A percentile compares a stretch with the other conserved stretches of the same genome.
Conservation (phyloP, 2,113 vertebrate species). For the Archocentrus centrarchus region DNA sequence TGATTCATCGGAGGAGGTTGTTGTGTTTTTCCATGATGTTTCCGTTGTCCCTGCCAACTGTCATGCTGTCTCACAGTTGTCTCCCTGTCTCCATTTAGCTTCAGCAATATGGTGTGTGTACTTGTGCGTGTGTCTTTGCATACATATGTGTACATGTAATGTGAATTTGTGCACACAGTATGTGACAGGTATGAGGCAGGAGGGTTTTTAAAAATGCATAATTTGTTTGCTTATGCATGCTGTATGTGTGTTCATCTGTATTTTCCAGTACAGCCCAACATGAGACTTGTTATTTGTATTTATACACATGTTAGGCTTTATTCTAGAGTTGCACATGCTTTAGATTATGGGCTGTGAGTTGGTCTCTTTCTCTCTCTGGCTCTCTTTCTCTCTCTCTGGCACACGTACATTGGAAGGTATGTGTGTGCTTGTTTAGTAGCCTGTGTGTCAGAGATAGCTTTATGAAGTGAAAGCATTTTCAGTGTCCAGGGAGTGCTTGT, state of each 20-base stretch:
- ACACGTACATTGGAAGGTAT: constrained; percentile 9
- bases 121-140: constrained; percentile 13
- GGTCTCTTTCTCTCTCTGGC: background rate
- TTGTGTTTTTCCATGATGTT: constrained; percentile 67
- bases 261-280: background rate
- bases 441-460: constrained; percentile 58
- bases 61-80: constrained; percentile 71
- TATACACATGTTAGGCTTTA: constrained; percentile 21
- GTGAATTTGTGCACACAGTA: constrained; percentile 12
- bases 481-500: constrained; percentile 58
- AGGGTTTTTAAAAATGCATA: constrained; percentile 9
- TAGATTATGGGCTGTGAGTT: constrained; percentile 31
- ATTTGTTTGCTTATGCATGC: background rate
- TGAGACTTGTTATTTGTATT: constrained; percentile 9
- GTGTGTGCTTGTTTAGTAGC: constrained; percentile 18
- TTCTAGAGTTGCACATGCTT: constrained; percentile 29
- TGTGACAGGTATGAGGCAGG: background rate
- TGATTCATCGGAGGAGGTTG: constrained; percentile 33
- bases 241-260: constrained; percentile 8
- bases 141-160: constrained; percentile 15
- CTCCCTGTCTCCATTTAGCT: constrained; percentile 69
- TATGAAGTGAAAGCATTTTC: constrained; percentile 60
- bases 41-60: constrained; percentile 58
- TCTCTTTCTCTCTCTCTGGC: background rate
- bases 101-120: constrained; percentile 57